phyloP scores from a whole-genome alignment of 2,888 invertebrate species.

The Hipparchia sbordonii region DNA sequence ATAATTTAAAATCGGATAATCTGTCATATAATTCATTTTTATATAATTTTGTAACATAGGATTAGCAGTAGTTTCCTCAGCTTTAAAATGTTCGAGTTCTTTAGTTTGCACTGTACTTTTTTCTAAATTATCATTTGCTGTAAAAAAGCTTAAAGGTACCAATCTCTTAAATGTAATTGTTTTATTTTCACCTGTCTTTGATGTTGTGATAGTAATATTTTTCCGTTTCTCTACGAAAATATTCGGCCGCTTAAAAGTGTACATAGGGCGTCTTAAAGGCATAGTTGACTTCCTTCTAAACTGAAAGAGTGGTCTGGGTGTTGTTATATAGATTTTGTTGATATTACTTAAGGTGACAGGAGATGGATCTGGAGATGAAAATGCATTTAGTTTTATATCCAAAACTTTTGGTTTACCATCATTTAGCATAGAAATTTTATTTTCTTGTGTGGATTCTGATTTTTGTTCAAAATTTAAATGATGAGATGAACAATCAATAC shows the following conservation, averaged over 20 bases:
- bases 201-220: conserved; percentile 31
- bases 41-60: conserved; percentile 37
- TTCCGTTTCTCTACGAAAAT: conserved; percentile 39
- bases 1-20: conserved; percentile 54
- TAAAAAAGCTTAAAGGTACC: conserved; percentile 13
- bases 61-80: conserved; percentile 42
- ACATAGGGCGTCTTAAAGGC: conserved; percentile 48
- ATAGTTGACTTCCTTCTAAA: conserved; percentile 64
- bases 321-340: conserved; percentile 64
- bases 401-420: neutral
- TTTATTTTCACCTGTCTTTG: conserved; percentile 21
- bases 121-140: neutral
- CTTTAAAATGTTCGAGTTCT: neutral
- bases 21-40: conserved; percentile 47
- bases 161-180: conserved; percentile 16
- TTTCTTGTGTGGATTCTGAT: neutral
- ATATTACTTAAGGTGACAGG: conserved; percentile 11
- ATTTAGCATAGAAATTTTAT: neutral
- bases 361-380: conserved; percentile 7
- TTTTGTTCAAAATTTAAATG: neutral
- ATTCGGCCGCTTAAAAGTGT: conserved; percentile 49
- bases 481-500: conserved; percentile 47
- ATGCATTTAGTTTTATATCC: conserved; percentile 86
- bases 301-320: conserved; percentile 61
- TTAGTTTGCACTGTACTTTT: neutral